Conservation (phyloP, 1,140 invertebrate species). For the Latrodectus geometricus region DNA sequence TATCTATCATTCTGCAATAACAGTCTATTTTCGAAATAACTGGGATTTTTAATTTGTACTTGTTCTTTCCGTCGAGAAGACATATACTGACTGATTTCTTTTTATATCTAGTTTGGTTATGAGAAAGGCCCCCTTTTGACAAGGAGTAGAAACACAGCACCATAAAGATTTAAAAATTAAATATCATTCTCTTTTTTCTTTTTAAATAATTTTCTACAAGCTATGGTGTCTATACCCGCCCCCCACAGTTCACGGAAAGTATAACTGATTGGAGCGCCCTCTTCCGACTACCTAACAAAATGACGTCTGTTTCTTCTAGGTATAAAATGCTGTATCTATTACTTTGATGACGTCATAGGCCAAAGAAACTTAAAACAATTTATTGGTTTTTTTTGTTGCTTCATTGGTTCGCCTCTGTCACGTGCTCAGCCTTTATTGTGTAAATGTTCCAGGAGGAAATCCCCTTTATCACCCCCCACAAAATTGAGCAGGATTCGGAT, state of each 20-base stretch:
- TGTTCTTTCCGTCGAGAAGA: too few relatives aligned
- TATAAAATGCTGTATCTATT: slow-evolving; percentile 57
- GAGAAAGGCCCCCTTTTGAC: not conserved
- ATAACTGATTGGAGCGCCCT: not conserved
- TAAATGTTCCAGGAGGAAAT: slow-evolving; percentile 6
- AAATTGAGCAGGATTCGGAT: slow-evolving; percentile 40
- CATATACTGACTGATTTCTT: too few relatives aligned
- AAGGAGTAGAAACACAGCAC: slow-evolving; percentile 46
- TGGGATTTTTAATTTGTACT: too few relatives aligned
- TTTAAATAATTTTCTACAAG: slow-evolving; percentile 30
- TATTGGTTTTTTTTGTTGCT: slow-evolving; percentile 3
- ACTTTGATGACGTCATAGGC: slow-evolving; percentile 48
- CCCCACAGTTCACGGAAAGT: too few relatives aligned
- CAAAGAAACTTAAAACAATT: slow-evolving; percentile 15
- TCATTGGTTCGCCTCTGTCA: slow-evolving; percentile 6
- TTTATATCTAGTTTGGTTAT: too few relatives aligned
- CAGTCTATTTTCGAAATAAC: too few relatives aligned
- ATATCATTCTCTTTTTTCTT: slow-evolving; percentile 16
- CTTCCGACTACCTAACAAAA: not conserved
- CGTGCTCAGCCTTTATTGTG: slow-evolving; percentile 4
- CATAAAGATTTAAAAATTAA: slow-evolving; percentile 54
- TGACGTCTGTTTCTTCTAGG: slow-evolving; percentile 34
- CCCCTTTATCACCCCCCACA: slow-evolving; percentile 14
- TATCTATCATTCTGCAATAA: too few relatives aligned
- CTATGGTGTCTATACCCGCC: slow-evolving; percentile 8